A percentile compares a stretch with the other conserved stretches of the same genome.
phyloP scores from a whole-genome alignment of 37 sponge, comb jelly and placozoan genomes.

The Agelas oroides region DNA sequence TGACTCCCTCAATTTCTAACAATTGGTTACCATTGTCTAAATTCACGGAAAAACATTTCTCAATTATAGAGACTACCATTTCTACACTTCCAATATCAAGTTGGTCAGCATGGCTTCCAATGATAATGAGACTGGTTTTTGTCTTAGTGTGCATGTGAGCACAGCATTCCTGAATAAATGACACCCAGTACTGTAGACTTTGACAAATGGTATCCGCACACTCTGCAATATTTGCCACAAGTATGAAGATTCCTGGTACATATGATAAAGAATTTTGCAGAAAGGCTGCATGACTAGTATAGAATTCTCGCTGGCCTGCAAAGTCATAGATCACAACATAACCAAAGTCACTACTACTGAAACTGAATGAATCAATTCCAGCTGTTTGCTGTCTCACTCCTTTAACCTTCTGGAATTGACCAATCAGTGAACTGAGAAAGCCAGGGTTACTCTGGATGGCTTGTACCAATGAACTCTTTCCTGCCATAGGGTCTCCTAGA shows the following conservation, averaged over 20 bases:
- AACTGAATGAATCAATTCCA: slow-evolving; percentile 30
- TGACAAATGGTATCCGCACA: slow-evolving; percentile 2
- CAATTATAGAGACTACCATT: neutral
- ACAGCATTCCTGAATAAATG: slow-evolving; percentile 3
- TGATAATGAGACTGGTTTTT: slow-evolving; percentile 1
- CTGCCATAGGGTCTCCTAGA: slow-evolving; percentile 29
- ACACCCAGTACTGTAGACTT: slow-evolving; percentile 26
- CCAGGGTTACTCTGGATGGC: slow-evolving; percentile 2
- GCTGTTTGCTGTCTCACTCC: slow-evolving; percentile 15
- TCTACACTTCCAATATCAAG: neutral
- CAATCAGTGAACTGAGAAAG: neutral
- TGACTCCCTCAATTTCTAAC: too few species aligned
- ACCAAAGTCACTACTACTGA: slow-evolving; percentile 23
- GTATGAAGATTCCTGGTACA: neutral
- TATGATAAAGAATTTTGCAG: neutral
- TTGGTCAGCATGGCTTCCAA: slow-evolving; percentile 34
- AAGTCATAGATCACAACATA: slow-evolving; percentile 41
- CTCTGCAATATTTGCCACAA: slow-evolving; percentile 31
- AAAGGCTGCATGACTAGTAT: slow-evolving; percentile 26
- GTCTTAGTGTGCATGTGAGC: neutral
- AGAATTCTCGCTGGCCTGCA: slow-evolving; percentile 48
- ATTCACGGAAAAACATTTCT: neutral
- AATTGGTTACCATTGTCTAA: too few species aligned
- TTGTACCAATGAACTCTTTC: slow-evolving; percentile 46
- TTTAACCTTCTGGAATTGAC: neutral